Percentiles rank a stretch among this genome's conserved stretches.
Evolutionary conservation across 2,113 vertebrate species (phyloP).

Genomic region (Zosterops japonicus): DNA sequence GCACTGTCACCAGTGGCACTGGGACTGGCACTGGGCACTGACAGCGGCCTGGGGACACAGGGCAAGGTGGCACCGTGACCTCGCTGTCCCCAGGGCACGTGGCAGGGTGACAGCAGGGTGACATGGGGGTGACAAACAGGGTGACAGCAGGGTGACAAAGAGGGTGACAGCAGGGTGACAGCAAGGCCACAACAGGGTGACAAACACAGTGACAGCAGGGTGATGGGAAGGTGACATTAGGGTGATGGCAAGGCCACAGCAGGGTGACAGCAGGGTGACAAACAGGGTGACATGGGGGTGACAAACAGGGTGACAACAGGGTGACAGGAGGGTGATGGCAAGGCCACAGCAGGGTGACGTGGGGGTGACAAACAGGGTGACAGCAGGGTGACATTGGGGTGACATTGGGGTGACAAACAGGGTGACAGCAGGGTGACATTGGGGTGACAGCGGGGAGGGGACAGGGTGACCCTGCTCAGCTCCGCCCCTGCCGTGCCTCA

Average conservation of each 20-base stretch:
- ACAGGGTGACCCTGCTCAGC: background rate
- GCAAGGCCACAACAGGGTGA: background rate
- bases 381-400: background rate
- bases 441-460: background rate
- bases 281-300: background rate
- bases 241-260: no score
- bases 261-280: background rate
- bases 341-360: background rate
- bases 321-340: no score
- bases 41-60: no score
- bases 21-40: no score
- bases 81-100: no score
- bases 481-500: background rate
- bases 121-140: no score
- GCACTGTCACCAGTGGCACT: no score
- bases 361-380: background rate
- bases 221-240: no score
- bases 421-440: background rate
- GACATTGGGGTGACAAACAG: background rate
- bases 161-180: background rate
- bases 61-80: no score
- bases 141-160: background rate
- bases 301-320: background rate
- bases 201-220: background rate
- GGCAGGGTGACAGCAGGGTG: background rate